Percentiles rank a stretch among this genome's conserved stretches.
Evolutionary conservation across 2,113 vertebrate species (phyloP).

Genomic region (Daphoenositta chrysoptera): DNA sequence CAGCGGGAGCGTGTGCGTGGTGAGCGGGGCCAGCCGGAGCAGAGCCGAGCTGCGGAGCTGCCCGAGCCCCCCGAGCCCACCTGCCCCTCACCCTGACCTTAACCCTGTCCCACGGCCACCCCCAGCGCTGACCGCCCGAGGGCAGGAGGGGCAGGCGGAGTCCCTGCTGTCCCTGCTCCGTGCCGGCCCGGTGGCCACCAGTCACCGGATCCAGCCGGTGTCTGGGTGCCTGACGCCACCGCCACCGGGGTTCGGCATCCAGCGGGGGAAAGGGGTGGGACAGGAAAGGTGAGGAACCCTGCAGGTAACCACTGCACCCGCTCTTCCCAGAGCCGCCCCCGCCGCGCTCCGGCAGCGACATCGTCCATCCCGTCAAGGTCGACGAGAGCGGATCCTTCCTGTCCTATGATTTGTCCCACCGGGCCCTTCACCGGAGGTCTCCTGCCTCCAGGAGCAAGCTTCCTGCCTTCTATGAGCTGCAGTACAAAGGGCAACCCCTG

Average conservation of each 20-base stretch:
- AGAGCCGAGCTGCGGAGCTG: not conserved
- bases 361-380: conserved; percentile 87
- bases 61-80: fast-evolving
- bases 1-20: not conserved
- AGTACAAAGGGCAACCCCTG: conserved; percentile 74
- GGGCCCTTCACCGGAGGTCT: conserved; percentile 76
- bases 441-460: not conserved
- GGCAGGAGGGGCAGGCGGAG: not conserved
- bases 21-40: too few relatives aligned
- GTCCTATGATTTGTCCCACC: conserved; percentile 86
- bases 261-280: not conserved
- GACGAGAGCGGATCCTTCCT: conserved; percentile 86
- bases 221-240: too few relatives aligned
- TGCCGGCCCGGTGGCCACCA: fast-evolving
- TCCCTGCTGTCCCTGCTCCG: not conserved
- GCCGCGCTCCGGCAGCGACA: conserved; percentile 57
- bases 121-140: not conserved
- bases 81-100: not conserved
- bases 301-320: not conserved
- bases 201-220: fast-evolving
- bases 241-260: not conserved
- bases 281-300: not conserved
- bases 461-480: conserved; percentile 79
- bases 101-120: not conserved
- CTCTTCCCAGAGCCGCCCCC: not conserved